Base-by-base conservation (phyloP, 2,888 invertebrate species). In the Lepetodrilus schrolli region DNA sequence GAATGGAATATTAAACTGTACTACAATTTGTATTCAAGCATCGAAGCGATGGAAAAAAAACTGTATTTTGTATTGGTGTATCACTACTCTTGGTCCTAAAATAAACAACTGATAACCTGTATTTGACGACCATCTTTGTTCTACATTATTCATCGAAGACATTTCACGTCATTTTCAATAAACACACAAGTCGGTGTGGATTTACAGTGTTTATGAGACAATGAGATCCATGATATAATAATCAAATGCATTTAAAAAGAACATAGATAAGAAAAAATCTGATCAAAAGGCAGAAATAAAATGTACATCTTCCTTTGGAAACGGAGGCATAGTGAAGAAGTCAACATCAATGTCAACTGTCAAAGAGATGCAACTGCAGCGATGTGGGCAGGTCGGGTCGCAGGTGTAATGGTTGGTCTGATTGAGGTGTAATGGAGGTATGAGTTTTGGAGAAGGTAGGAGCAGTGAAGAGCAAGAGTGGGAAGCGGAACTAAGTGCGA, bases 291-390 rank as follows among this genome's bases (percentile, higher is more conserved):
- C 49, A 70, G 70, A 70, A 70, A 50, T 50, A 70, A 50, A 70
- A 70, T 70, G 49, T 70, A 70, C 70, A 70, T 70, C 70, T 70
- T 66, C 70, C 70, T 30, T 70, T 70, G 70, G 70, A 70, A 70
- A 70, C 70, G 47, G n/a, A 48, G 49, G 48, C 50, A 50, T 70
- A 38, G 66, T 66, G 43, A 26, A 66, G 38, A 21, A 21, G 47
- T 50, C 21, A 49, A 70, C 43, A 30, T 10, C 23, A 47, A 70
- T 17, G 37, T 43, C 36, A 49, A 48, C 34, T 30, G 47, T 34
- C 38, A 10, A 10, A 70, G 70, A 70, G 49, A 70, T 50, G 70
- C 34, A 26, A 34, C 36, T 36, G 47, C 20, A 36, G 26, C 17
- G 50, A n/a, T n/a, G n/a, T n/a, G n/a, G n/a, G n/a, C 8, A 38